Base-by-base conservation (phyloP, 2,797 vertebrate genomes). In the Hydrolagus colliei region DNA sequence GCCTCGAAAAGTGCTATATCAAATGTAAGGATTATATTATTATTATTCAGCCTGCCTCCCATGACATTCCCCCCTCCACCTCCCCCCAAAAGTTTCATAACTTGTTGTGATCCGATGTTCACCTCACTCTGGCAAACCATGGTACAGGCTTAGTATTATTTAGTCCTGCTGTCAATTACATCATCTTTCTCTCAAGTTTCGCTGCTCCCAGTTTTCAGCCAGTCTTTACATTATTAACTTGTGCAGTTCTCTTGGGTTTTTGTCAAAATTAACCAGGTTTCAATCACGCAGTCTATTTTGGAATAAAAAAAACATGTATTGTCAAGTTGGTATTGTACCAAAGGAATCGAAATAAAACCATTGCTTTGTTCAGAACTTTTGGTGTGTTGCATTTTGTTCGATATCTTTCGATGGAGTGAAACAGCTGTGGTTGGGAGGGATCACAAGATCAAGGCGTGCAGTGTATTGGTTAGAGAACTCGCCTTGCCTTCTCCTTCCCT, bases 101-200 rank as follows among this genome's bases (percentile, higher is more conserved):
- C 78, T 80, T 27, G 1, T 27, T 32, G 62, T 35, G 78, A 16
- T 80, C 63, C 78, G 16, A 27, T 27, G 16, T 61, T 80, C 78
- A 35, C 7, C 62, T 80, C 61, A 16, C 12, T 65, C 22, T 80
- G 78, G 78, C 61, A 27, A 22, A 13, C 63, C 59, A 67, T 80
- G 4, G 16, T 80, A 14, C 32, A 63, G 65, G 78, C 61, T 52
- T 65, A 67, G 61, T 80, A 67, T 65, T 80, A 80, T 65, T 65
- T 67, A 80, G 62, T 80, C n/a, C 61, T 27, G 13, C 62, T 32
- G 61, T 65, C 78, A 80, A 80, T 80, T n/a, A 80, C 62, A 80
- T 80, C 62, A 80, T 32, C 78, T 80, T 80, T 80, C 78, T 80
- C n/a, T 80, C 78, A 65, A 65, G 7, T 8, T 32, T 80, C n/a